Evolutionary conservation across 35 echinoderm and acorn worm genomes (phyloP).

Genomic region (Ptychodera flava): DNA sequence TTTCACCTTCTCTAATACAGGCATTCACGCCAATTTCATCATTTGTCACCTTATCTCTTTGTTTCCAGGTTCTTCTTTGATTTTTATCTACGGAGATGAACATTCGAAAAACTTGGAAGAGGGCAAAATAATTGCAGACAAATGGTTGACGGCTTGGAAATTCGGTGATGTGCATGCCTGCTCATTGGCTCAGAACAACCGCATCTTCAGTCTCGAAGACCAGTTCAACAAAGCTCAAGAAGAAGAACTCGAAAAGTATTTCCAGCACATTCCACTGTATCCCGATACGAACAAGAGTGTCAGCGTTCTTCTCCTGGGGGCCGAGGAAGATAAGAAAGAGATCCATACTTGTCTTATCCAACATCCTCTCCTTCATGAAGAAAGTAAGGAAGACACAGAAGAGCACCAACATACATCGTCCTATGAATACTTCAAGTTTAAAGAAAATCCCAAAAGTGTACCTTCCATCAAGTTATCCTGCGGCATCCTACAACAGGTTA

Average conservation of each 20-base stretch:
- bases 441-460: not conserved
- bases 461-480: too few species aligned
- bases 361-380: not conserved
- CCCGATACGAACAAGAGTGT: not conserved
- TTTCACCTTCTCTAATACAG: too few species aligned
- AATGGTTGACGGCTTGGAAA: not conserved
- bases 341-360: not conserved
- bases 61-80: not conserved
- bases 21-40: too few species aligned
- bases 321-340: not conserved
- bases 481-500: too few species aligned
- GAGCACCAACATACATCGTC: not conserved
- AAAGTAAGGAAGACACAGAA: not conserved
- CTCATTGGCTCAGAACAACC: not conserved
- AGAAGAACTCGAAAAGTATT: not conserved
- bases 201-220: not conserved
- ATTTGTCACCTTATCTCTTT: too few species aligned
- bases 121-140: not conserved
- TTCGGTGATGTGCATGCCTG: not conserved
- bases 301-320: not conserved
- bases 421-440: not conserved
- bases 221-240: not conserved
- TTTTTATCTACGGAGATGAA: not conserved
- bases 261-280: not conserved
- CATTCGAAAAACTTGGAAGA: not conserved